Base-by-base conservation (phyloP, 2,888 invertebrate species). In the Lithophane leautieri region DNA sequence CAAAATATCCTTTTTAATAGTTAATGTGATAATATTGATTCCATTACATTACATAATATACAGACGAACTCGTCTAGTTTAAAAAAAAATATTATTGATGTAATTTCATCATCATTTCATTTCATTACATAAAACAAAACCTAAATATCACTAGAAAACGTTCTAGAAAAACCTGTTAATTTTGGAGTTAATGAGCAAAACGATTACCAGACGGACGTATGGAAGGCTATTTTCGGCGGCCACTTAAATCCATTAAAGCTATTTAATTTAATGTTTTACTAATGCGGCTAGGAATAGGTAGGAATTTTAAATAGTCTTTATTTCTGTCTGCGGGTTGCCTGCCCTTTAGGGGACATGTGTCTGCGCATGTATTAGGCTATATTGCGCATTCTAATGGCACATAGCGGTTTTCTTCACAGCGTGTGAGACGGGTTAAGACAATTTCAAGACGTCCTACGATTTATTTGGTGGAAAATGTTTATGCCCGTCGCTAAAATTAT, bases 171-270 rank as follows among this genome's bases (percentile, higher is more conserved):
- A 74, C 63, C 58, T 54, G 78, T 65, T 79, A 61, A 65, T 73
- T 58, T 62, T 42, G 40, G 19, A 73, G 42, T 58, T 79, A 82
- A 82, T 74, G 72, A 76, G 34, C 62, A 14, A 28, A 73, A 19
- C 72, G 52, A 82, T 85, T 84, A 82, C 54, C 12, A 52, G 62
- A 71, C 74, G 62, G 62, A 78, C 62, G 70, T 25, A n/a, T 25
- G 14, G 60, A 73, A 76, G 80, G 73, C 70, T 87, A 86, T 86
- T 87, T 86, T 84, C 60, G 86, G 50, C 40, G 4, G 25, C 70
- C 34, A 76, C 60, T 83, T 79, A 73, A 22, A 60, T 47, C 75
- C 71, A 79, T 86, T 87, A 82, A 61, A 81, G 74, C 28, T 56
- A 70, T 71, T 78, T 79, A 73, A 81, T 80, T 69, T 71, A 74